phyloP scores from a whole-genome alignment of 1,140 invertebrate genomes.

The Heliothis virescens region DNA sequence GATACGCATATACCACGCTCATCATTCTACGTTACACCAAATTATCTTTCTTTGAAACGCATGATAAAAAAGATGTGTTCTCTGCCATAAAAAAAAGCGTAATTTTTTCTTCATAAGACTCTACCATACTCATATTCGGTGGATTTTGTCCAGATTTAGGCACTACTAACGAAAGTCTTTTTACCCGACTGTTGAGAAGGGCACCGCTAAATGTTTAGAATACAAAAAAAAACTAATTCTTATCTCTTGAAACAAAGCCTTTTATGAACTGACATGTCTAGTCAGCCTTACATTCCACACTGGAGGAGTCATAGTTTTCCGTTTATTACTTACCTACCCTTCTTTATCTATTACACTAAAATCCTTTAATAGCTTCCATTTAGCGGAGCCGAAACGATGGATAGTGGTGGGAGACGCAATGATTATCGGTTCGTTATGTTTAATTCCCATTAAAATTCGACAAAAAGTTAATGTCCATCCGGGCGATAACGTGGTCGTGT shows the following conservation, averaged over 20 bases:
- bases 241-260: constrained; percentile 51
- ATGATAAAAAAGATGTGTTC: too few species aligned
- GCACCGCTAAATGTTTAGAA: constrained; percentile 48
- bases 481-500: constrained; percentile 47
- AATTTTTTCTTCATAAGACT: not conserved
- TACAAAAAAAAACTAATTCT: constrained; percentile 9
- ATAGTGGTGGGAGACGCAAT: constrained; percentile 56
- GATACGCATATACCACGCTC: constrained; percentile 66
- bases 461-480: constrained; percentile 69
- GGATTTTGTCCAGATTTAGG: too few species aligned
- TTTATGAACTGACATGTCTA: not conserved
- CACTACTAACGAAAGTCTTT: too few species aligned
- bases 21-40: constrained; percentile 54
- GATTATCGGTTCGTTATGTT: constrained; percentile 64
- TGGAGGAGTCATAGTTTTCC: constrained; percentile 52
- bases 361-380: constrained; percentile 68
- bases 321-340: constrained; percentile 49
- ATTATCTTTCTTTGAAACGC: constrained; percentile 8
- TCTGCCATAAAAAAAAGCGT: not conserved
- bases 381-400: constrained; percentile 52
- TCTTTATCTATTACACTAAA: constrained; percentile 66
- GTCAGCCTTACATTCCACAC: constrained; percentile 29
- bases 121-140: too few species aligned
- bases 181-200: too few species aligned
- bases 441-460: constrained; percentile 68